Evolutionary conservation across 2,797 vertebrate genomes (phyloP).

Genomic region (Rhabdophis nuchalis): DNA sequence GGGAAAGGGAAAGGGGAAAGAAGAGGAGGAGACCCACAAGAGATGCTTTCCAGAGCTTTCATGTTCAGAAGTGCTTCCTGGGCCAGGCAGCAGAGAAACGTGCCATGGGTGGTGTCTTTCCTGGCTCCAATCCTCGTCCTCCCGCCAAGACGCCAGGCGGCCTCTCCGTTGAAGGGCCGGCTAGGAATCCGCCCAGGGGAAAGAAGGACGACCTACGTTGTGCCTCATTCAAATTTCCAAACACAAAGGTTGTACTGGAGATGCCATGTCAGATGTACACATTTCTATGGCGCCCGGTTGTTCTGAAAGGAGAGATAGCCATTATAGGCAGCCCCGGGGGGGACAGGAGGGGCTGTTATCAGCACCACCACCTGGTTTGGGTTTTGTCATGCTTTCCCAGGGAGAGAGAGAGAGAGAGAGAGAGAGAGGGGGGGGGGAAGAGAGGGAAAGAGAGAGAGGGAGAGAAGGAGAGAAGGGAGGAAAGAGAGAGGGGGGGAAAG

Average conservation of each 20-base stretch:
- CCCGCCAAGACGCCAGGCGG: neutral
- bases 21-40: neutral
- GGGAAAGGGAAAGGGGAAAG: fast-evolving
- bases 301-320: slow-evolving; percentile 32
- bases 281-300: slow-evolving; percentile 2
- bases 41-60: neutral
- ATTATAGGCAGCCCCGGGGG: slow-evolving; percentile 16
- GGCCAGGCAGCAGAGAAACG: neutral
- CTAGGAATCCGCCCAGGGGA: neutral
- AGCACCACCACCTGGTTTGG: slow-evolving; percentile 2
- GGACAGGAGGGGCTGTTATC: slow-evolving; percentile 9
- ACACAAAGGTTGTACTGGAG: slow-evolving; percentile 19
- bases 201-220: neutral
- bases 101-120: neutral
- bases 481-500: no score
- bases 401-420: neutral
- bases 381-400: fast-evolving
- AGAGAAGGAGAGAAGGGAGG: fast-evolving
- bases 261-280: slow-evolving; percentile 16
- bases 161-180: neutral
- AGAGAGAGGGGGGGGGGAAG: no score
- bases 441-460: no score
- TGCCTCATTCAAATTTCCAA: neutral
- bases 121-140: no score
- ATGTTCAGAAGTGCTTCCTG: neutral